A percentile compares a stretch with the other conserved stretches of the same genome.
These are phyloP conservation scores for Drosophila anomelani DNA, from an alignment of 2,888 invertebrate species.

Conservation along the genomic window DNA sequence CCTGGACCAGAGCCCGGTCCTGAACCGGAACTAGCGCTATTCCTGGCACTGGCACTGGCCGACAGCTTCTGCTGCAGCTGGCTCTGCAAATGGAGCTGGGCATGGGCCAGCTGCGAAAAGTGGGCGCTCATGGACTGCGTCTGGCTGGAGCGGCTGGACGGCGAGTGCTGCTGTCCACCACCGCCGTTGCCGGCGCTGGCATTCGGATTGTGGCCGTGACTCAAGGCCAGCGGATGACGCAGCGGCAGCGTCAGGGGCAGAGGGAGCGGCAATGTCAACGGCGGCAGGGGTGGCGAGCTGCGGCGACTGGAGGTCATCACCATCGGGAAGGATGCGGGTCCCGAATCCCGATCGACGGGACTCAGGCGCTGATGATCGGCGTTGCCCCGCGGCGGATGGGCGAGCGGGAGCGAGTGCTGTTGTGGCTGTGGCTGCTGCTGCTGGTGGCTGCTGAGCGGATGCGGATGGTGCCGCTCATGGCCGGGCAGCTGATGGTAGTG, in stretches of 20 bases:
- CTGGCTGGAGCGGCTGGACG: conserved; percentile 21
- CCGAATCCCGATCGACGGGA: conserved; percentile 36
- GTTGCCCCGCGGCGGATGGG: conserved; percentile 30
- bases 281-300: conserved; percentile 86
- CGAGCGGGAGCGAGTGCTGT: conserved; percentile 24
- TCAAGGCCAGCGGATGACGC: conserved; percentile 36
- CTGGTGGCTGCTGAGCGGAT: conserved; percentile 32
- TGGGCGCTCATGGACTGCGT: conserved; percentile 85
- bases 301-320: conserved; percentile 90
- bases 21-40: conserved; percentile 2
- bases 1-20: conserved; percentile 12
- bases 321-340: conserved; percentile 74
- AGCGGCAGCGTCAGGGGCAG: conserved; percentile 33
- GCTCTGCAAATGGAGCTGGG: conserved; percentile 84
- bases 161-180: conserved; percentile 19
- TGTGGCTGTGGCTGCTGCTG: conserved; percentile 29
- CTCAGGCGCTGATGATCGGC: conserved; percentile 36
- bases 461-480: conserved; percentile 66
- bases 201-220: conserved; percentile 19
- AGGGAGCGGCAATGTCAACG: conserved; percentile 59
- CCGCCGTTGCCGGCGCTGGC: conserved; percentile 8
- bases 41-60: conserved; percentile 64
- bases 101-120: conserved; percentile 82
- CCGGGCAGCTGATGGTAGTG: conserved; percentile 64
- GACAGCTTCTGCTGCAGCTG: conserved; percentile 84